Base-by-base conservation (phyloP, 2,113 vertebrate species). In the Marcusenius ussheri region DNA sequence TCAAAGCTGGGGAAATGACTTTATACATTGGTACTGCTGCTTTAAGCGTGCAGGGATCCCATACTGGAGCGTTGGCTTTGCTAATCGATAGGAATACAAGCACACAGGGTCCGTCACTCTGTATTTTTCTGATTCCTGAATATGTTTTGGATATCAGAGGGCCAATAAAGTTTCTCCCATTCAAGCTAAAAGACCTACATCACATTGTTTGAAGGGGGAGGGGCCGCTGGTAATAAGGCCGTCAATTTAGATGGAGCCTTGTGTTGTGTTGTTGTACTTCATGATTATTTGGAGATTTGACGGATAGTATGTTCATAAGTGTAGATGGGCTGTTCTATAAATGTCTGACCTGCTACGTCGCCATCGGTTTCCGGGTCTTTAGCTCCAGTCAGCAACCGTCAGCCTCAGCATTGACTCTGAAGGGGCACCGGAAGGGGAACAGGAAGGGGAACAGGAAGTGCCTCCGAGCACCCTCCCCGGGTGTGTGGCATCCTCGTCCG, bases 341-440 rank as follows among this genome's bases (percentile, higher is more conserved):
- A 83, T 56, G 31, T 83, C 47, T 47, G 39, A 24, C 10, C 31
- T 53, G 5, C 9, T 47, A 47, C 27, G 0, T 5, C 3, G 49
- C 3, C 15, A 35, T 83, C 13, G 17, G 56, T 10, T 45, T 51
- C 45, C 5, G 51, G 42, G n/a, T 56, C 21, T n/a, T 46, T 74
- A 21, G 47, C 21, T 46, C 6, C 42, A 51, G 42, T n/a, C n/a
- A 53, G 35, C 53, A 15, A 10, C 51, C 46, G 27, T 27, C 45
- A 58, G 89, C 39, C 4, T 83, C 47, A 17, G 70, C 19, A 13
- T n/a, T 83, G 74, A 83, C 88, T 89, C 51, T 89, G 74, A 86
- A 49, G 9, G 47, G 88, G 6, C 31, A 49, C n/a, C 3, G 11
- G 27, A 86, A 51, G 11, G 50, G 88, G 1, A 46, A 47, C 24